Percentiles rank a stretch among this genome's conserved stretches.
These are phyloP conservation scores for Podargus strigoides DNA, from an alignment of 2,797 vertebrate species.

Conservation along the genomic window DNA sequence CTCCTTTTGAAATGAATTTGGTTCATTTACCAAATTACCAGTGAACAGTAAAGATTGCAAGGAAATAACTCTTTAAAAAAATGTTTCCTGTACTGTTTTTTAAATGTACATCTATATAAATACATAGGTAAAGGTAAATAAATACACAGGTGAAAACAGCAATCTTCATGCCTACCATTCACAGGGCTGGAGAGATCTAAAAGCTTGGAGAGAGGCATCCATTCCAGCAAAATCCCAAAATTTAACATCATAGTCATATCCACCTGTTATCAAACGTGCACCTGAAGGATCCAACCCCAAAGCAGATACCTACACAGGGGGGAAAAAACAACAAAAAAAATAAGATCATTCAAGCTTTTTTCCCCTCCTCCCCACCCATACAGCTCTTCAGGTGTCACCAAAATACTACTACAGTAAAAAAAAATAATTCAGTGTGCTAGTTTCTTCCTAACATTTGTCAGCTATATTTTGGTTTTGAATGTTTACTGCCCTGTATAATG, in stretches of 20 bases:
- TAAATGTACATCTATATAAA: neutral
- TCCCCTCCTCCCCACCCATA: no score
- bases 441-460: neutral
- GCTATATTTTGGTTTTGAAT: neutral
- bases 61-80: neutral
- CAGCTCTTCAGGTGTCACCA: neutral
- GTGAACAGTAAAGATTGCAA: neutral
- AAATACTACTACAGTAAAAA: neutral
- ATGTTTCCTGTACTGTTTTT: neutral
- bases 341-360: neutral
- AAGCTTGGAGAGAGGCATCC: slow-evolving; percentile 92
- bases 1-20: neutral
- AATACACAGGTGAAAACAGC: neutral
- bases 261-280: slow-evolving; percentile 92
- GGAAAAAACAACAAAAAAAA: neutral
- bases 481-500: neutral
- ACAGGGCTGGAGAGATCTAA: slow-evolving; percentile 92
- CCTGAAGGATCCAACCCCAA: slow-evolving; percentile 92
- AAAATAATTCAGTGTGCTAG: neutral
- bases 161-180: slow-evolving; percentile 82
- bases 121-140: neutral
- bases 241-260: slow-evolving; percentile 90
- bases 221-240: slow-evolving; percentile 99
- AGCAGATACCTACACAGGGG: slow-evolving; percentile 80
- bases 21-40: neutral